These are phyloP conservation scores for Buphagus erythrorhynchus DNA, from an alignment of 2,797 vertebrate genomes.

Conservation along the genomic window DNA sequence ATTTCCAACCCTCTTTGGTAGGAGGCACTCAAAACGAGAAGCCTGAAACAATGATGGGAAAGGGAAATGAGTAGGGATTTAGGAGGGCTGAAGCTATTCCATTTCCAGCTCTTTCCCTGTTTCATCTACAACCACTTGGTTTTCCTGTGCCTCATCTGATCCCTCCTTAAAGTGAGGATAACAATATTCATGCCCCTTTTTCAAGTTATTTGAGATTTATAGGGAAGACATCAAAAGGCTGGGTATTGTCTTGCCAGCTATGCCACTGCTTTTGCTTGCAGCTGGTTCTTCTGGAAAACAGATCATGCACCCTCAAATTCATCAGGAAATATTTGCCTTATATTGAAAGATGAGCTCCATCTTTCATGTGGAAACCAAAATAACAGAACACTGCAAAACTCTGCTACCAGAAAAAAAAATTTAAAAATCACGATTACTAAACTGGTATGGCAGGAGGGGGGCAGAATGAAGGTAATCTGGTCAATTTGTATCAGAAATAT, in stretches of 20 bases:
- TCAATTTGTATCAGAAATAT: neutral
- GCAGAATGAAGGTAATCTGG: neutral
- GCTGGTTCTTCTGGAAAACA: neutral
- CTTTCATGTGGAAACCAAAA: neutral
- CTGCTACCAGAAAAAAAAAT: neutral
- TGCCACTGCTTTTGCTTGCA: neutral
- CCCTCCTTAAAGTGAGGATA: neutral
- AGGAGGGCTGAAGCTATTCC: neutral
- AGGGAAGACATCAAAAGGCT: neutral
- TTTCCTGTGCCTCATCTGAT: neutral
- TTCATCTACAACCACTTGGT: neutral
- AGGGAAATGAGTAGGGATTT: accelerated
- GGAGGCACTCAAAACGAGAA: neutral
- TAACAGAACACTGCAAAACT: neutral
- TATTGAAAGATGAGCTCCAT: neutral
- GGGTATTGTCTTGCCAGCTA: neutral
- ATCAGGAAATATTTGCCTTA: neutral
- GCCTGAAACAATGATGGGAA: neutral
- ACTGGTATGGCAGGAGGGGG: neutral
- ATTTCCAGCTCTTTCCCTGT: neutral
- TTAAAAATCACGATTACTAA: accelerated
- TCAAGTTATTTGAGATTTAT: neutral
- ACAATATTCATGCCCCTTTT: neutral
- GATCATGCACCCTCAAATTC: neutral
- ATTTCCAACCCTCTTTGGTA: neutral